These are phyloP conservation scores for Agrochola lychnidis DNA, from an alignment of 2,888 invertebrate genomes.

Conservation along the genomic window DNA sequence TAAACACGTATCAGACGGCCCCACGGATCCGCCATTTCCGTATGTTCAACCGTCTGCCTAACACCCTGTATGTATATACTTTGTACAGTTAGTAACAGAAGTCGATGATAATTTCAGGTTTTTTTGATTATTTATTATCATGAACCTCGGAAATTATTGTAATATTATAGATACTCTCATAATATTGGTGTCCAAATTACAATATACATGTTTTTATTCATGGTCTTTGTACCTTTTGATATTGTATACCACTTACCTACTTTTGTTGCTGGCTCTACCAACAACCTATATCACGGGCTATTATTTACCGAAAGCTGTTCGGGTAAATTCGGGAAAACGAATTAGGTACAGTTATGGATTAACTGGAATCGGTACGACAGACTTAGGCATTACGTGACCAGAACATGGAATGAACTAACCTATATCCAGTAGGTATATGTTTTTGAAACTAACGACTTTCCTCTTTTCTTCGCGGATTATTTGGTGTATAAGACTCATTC, in stretches of 20 bases:
- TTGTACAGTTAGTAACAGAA: background rate
- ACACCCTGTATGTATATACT: background rate
- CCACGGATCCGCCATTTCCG: too few relatives aligned
- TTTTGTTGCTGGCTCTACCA: constrained; percentile 1
- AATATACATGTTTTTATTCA: background rate
- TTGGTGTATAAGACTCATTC: background rate
- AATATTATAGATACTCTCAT: background rate
- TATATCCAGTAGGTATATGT: constrained; percentile 14
- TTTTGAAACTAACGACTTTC: constrained; percentile 23
- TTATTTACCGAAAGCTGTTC: constrained; percentile 37
- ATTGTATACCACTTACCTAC: background rate
- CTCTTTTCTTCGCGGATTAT: constrained; percentile 3
- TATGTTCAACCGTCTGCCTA: too few relatives aligned
- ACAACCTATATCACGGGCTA: constrained; percentile 3
- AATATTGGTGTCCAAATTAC: background rate
- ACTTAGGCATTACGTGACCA: constrained; percentile 55
- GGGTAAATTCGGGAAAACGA: constrained; percentile 39
- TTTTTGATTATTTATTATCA: background rate
- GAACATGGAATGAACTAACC: constrained; percentile 35
- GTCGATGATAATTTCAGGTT: background rate
- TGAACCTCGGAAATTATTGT: background rate
- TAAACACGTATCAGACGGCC: too few relatives aligned
- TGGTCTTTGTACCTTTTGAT: background rate
- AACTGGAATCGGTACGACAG: constrained; percentile 41
- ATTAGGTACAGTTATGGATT: constrained; percentile 55